These are phyloP conservation scores for Dasysyrphus tricinctus DNA, from an alignment of 2,888 invertebrate species.

Conservation along the genomic window DNA sequence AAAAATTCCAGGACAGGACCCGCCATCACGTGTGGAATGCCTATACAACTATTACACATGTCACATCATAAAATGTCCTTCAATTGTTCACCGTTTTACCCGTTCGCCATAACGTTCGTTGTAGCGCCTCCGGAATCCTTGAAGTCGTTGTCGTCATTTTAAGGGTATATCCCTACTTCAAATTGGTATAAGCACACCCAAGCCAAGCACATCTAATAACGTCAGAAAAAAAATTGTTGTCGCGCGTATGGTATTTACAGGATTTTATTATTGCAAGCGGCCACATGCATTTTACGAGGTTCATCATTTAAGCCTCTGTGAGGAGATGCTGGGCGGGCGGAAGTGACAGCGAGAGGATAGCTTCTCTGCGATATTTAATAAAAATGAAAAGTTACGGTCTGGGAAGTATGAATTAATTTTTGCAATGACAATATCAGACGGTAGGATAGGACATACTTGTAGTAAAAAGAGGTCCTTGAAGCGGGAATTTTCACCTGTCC, in stretches of 20 bases:
- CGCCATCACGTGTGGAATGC: slow-evolving; percentile 31
- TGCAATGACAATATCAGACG: background rate
- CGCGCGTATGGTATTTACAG: slow-evolving; percentile 66
- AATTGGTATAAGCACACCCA: slow-evolving; percentile 8
- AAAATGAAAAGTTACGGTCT: slow-evolving; percentile 68
- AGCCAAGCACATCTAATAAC: slow-evolving; percentile 20
- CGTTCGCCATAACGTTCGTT: slow-evolving; percentile 5
- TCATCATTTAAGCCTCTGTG: slow-evolving; percentile 55
- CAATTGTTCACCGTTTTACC: slow-evolving; percentile 55
- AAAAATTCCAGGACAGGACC: slow-evolving; percentile 50
- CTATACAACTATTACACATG: slow-evolving; percentile 70
- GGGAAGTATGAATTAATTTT: slow-evolving; percentile 22
- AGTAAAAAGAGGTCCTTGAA: slow-evolving; percentile 13
- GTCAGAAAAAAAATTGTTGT: slow-evolving; percentile 10
- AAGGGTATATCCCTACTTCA: slow-evolving; percentile 3
- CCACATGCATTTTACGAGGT: slow-evolving; percentile 72
- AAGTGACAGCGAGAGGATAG: background rate
- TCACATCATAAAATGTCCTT: slow-evolving; percentile 70
- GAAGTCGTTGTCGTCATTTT: slow-evolving; percentile 5
- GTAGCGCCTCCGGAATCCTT: background rate
- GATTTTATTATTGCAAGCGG: slow-evolving; percentile 73
- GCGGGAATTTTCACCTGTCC: slow-evolving; percentile 71
- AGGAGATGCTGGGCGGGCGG: too few species aligned
- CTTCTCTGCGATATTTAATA: slow-evolving; percentile 67
- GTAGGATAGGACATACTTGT: background rate